Evolutionary conservation across 2,113 vertebrate genomes (phyloP).

Genomic region (Paracanthobrama guichenoti): DNA sequence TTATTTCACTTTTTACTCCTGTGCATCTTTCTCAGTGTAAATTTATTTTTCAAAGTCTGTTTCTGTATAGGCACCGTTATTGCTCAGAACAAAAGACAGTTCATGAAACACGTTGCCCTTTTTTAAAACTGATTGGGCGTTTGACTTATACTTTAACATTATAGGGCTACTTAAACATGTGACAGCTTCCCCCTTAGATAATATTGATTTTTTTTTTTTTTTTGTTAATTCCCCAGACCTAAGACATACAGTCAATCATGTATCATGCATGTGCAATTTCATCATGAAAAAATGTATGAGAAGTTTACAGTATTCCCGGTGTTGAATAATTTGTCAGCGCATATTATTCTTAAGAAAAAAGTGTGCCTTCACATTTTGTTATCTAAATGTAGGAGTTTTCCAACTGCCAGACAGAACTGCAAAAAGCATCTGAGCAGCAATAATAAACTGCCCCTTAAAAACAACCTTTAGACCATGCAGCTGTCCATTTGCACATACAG

Average conservation of each 20-base stretch:
- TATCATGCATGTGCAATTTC: not conserved
- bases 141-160: not conserved
- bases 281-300: not conserved
- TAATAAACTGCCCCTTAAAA: constrained; percentile 11
- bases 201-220: not conserved
- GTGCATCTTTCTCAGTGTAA: not conserved
- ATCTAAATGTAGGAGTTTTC: constrained; percentile 10
- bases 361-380: not conserved
- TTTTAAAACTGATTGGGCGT: not conserved
- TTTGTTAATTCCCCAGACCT: not conserved
- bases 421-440: constrained; percentile 17
- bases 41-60: not conserved
- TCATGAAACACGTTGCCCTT: not conserved
- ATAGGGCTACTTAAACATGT: not conserved
- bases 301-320: not conserved
- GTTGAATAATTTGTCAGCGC: not conserved
- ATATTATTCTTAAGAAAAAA: not conserved
- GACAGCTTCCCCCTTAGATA: not conserved
- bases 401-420: not conserved
- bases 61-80: not conserved
- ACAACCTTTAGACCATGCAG: constrained; percentile 4
- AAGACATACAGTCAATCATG: not conserved
- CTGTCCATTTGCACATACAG: constrained; percentile 15
- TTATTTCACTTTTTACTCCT: not conserved
- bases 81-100: not conserved